Evolutionary conservation across 2,888 invertebrate genomes (phyloP).

Genomic region (Cremastinae sp.): DNA sequence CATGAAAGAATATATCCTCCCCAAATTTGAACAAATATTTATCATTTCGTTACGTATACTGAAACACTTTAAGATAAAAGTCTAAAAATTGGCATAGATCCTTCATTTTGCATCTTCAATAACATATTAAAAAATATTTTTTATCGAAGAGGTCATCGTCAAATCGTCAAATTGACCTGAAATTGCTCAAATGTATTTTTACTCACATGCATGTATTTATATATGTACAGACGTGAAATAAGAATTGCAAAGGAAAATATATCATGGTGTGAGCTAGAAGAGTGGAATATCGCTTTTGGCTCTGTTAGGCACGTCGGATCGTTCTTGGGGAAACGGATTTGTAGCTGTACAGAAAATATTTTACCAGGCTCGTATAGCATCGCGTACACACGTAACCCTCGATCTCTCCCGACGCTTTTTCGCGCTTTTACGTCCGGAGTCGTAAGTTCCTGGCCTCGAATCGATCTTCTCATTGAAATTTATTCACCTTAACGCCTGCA

Average conservation of each 20-base stretch:
- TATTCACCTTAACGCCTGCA: constrained; percentile 56
- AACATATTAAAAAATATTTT: too few species aligned
- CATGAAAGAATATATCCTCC: too few species aligned
- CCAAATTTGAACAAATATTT: too few species aligned
- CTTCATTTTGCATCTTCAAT: too few species aligned
- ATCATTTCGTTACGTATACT: too few species aligned
- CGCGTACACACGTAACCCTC: neutral
- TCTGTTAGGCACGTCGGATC: constrained; percentile 42
- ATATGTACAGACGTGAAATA: constrained; percentile 17
- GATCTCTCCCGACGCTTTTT: neutral
- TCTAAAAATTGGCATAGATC: too few species aligned
- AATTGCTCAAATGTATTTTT: too few species aligned
- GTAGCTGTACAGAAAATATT: constrained; percentile 11
- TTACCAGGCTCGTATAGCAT: neutral
- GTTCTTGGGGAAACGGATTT: constrained; percentile 47
- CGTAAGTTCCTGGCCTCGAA: constrained; percentile 43
- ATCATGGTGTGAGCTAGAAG: constrained; percentile 33
- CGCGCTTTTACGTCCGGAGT: constrained; percentile 1
- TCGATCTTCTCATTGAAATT: constrained; percentile 62
- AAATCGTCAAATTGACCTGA: too few species aligned
- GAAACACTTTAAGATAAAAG: too few species aligned
- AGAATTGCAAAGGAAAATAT: constrained; percentile 37
- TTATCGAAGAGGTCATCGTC: too few species aligned
- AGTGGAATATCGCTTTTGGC: constrained; percentile 45
- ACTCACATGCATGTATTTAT: neutral